phyloP scores from a whole-genome alignment of 2,113 vertebrate genomes.

The Tympanuchus pallidicinctus region DNA sequence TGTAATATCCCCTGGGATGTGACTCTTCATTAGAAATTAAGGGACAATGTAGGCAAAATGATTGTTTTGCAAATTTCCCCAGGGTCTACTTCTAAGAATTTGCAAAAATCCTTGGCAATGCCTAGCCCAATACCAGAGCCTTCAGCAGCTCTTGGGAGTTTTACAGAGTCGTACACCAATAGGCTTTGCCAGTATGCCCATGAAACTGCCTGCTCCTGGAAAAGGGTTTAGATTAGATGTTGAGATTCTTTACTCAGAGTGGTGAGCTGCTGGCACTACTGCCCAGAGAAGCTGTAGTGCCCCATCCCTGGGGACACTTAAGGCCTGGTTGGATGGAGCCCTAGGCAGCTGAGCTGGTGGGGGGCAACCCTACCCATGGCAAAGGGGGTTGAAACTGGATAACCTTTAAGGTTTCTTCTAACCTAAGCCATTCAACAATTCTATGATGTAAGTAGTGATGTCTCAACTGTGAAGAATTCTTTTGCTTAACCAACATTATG shows the following conservation, averaged over 20 bases:
- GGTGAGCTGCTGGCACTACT: too few species aligned
- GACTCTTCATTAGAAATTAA: slow-evolving; percentile 52
- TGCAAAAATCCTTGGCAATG: background rate
- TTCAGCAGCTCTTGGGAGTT: slow-evolving; percentile 56
- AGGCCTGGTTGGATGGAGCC: too few species aligned
- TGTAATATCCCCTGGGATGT: background rate
- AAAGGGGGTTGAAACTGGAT: too few species aligned
- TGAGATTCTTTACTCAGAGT: too few species aligned
- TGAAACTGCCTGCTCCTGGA: slow-evolving; percentile 62
- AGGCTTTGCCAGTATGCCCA: slow-evolving; percentile 39
- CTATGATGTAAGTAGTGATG: slow-evolving; percentile 57
- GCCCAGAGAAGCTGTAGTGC: too few species aligned
- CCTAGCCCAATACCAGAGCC: slow-evolving; percentile 36
- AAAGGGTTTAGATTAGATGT: slow-evolving; percentile 52
- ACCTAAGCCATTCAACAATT: too few species aligned
- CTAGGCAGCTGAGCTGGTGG: too few species aligned
- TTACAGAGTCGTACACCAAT: slow-evolving; percentile 57
- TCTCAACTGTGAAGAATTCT: slow-evolving; percentile 71
- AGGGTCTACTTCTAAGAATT: background rate
- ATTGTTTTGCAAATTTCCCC: slow-evolving; percentile 31
- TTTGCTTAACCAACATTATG: slow-evolving; percentile 62
- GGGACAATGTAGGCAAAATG: slow-evolving; percentile 53
- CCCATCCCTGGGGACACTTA: too few species aligned
- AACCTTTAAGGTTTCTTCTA: too few species aligned
- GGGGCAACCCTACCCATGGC: too few species aligned